Evolutionary conservation across 2,797 vertebrate genomes (phyloP).

Genomic region (Sylvia borin): DNA sequence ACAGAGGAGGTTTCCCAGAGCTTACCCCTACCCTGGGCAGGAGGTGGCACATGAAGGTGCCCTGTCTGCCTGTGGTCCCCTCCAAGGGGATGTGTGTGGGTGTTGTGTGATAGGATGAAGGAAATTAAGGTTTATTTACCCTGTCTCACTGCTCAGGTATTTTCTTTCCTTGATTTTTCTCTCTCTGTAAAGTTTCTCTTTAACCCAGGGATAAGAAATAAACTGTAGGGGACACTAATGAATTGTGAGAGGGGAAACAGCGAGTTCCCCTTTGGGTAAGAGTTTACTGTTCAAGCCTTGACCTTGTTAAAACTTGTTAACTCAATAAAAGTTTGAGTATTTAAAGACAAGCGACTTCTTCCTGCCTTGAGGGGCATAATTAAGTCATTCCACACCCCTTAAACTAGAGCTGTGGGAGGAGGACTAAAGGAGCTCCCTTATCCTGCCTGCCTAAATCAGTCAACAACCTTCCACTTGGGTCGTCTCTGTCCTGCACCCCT

Average conservation of each 20-base stretch:
- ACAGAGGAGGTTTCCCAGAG: not conserved
- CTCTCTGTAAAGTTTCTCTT: not conserved
- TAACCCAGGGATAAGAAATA: not conserved
- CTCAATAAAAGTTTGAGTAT: constrained; percentile 49
- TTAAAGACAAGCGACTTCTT: constrained; percentile 60
- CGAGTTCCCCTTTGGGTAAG: not conserved
- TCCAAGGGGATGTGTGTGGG: not conserved
- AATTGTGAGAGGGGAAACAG: not conserved
- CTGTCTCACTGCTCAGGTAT: not conserved
- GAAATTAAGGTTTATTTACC: not conserved
- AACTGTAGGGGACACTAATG: not conserved
- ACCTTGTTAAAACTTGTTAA: constrained; percentile 64
- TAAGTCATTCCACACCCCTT: constrained; percentile 47
- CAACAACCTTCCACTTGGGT: not conserved
- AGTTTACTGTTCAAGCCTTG: constrained; percentile 35
- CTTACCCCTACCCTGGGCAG: fast-evolving
- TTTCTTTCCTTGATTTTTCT: not conserved
- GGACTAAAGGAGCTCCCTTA: not conserved
- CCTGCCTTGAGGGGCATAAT: constrained; percentile 57
- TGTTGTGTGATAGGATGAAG: not conserved
- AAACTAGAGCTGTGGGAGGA: constrained; percentile 2
- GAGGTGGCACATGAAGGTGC: not conserved
- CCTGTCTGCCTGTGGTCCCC: not conserved
- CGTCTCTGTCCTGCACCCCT: not conserved
- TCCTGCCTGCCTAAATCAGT: not conserved